A percentile compares a stretch with the other conserved stretches of the same genome.
These are phyloP conservation scores for Chrysodeixis includens DNA, from an alignment of 2,888 invertebrate genomes.

Conservation along the genomic window DNA sequence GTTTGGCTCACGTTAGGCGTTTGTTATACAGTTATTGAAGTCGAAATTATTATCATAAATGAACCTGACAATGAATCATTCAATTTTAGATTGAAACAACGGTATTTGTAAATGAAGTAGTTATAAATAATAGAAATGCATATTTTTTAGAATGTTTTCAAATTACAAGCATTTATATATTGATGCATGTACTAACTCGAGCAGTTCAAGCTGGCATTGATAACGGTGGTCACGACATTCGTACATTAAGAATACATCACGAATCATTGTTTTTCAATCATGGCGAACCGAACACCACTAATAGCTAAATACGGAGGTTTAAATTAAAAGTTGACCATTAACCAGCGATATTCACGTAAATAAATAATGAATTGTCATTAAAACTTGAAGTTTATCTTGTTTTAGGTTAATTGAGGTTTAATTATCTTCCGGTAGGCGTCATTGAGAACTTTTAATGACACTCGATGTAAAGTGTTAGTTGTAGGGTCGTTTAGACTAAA, in stretches of 20 bases:
- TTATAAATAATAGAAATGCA: slow-evolving; percentile 6
- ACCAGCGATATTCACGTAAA: slow-evolving; percentile 21
- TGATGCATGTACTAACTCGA: slow-evolving; percentile 38
- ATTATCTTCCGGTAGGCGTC: not conserved
- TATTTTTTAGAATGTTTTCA: slow-evolving; percentile 12
- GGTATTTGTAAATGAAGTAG: not conserved
- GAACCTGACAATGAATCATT: too few species aligned
- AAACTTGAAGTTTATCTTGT: not conserved
- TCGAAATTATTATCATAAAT: too few species aligned
- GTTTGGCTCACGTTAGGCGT: not conserved
- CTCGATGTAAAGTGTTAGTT: not conserved
- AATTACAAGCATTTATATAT: slow-evolving; percentile 20
- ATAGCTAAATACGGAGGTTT: slow-evolving; percentile 22
- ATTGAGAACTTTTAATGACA: not conserved
- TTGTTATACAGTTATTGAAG: too few species aligned
- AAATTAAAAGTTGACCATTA: slow-evolving; percentile 29
- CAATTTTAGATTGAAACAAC: not conserved
- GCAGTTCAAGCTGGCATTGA: slow-evolving; percentile 21
- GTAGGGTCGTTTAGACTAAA: too few species aligned
- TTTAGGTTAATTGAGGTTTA: not conserved
- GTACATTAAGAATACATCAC: slow-evolving; percentile 51
- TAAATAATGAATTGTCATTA: not conserved
- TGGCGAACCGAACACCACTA: slow-evolving; percentile 19
- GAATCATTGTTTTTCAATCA: slow-evolving; percentile 42
- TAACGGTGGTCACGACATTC: slow-evolving; percentile 51